Evolutionary conservation across 2,113 vertebrate genomes (phyloP).

Genomic region (Hucho hucho): DNA sequence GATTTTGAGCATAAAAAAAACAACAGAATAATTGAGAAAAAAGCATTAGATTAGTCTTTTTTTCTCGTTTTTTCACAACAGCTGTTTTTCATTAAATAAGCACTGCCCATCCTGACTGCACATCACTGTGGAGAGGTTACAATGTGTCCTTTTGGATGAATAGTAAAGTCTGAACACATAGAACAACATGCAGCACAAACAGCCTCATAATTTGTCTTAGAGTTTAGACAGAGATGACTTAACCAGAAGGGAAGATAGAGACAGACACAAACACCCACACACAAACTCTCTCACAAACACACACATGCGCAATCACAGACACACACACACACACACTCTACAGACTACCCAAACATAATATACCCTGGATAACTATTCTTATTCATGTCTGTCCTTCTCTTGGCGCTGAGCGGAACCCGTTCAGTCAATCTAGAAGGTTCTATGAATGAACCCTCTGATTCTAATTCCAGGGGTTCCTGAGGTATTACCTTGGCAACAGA

Average conservation of each 20-base stretch:
- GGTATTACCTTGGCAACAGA: conserved; percentile 19
- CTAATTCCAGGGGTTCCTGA: neutral
- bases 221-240: neutral
- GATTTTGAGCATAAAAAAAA: too few species aligned
- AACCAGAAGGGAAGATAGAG: neutral
- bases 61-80: too few species aligned
- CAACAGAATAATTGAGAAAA: too few species aligned
- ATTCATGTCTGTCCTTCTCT: neutral
- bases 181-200: too few species aligned
- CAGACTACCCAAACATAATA: neutral
- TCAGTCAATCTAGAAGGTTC: neutral
- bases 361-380: neutral
- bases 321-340: too few species aligned
- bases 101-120: too few species aligned
- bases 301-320: too few species aligned
- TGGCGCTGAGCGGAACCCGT: neutral
- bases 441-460: conserved; percentile 4
- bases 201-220: neutral
- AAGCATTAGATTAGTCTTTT: too few species aligned
- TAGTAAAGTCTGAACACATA: neutral
- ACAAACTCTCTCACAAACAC: too few species aligned
- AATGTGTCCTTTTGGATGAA: neutral
- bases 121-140: neutral
- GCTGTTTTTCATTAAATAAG: too few species aligned
- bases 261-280: too few species aligned